Percentiles rank a stretch among this genome's conserved stretches.
Conservation (phyloP, 2,888 invertebrate genomes). For the Nineta flava region DNA sequence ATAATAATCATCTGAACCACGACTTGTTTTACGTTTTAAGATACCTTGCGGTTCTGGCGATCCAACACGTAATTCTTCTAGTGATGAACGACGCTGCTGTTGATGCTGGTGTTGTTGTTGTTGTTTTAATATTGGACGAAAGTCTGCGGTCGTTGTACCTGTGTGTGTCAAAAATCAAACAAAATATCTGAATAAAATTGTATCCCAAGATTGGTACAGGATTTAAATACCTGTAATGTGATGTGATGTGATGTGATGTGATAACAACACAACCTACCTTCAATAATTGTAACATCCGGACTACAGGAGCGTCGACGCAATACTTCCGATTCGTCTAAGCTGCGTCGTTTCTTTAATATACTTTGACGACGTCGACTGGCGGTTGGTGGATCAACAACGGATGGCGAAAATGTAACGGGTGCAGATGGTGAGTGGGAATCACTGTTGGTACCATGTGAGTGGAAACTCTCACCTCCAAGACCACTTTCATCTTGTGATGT, state of each 20-base stretch:
- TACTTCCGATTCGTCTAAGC: conserved; percentile 64
- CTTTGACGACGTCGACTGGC: conserved; percentile 50
- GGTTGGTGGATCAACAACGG: conserved; percentile 49
- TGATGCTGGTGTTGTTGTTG: too few species aligned
- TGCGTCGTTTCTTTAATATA: conserved; percentile 68
- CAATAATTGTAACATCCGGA: conserved; percentile 46
- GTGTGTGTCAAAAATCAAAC: too few species aligned
- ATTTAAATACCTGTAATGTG: too few species aligned
- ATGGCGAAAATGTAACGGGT: conserved; percentile 68
- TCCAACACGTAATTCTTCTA: conserved; percentile 48
- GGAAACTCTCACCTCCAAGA: conserved; percentile 9
- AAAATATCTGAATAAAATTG: too few species aligned
- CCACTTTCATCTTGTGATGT: conserved; percentile 30
- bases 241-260: too few species aligned
- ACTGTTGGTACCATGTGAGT: conserved; percentile 20
- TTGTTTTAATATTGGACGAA: conserved; percentile 47
- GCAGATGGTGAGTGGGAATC: conserved; percentile 32
- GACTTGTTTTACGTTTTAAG: conserved; percentile 50
- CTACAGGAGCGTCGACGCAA: conserved; percentile 50
- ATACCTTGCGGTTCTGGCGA: conserved; percentile 53
- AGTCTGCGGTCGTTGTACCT: conserved; percentile 29
- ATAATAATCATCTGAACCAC: conserved; percentile 36
- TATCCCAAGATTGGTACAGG: too few species aligned
- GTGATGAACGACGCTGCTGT: conserved; percentile 48
- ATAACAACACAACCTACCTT: too few species aligned